These are phyloP conservation scores for Rattus rattus DNA, from an alignment of 2,113 vertebrate genomes.

Conservation along the genomic window DNA sequence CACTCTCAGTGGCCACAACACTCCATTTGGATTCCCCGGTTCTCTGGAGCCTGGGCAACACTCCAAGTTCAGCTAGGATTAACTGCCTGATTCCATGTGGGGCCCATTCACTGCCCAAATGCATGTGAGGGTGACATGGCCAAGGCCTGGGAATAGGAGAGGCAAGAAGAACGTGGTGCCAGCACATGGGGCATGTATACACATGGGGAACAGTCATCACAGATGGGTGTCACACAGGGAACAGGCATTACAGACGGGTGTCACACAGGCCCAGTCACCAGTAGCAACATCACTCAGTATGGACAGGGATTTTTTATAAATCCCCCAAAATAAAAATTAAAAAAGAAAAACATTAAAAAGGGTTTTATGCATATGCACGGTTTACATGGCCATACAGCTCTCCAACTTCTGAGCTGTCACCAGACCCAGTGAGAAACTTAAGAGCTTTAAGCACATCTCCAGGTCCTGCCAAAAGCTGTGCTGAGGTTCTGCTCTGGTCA, in stretches of 20 bases:
- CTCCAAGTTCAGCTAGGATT: background rate
- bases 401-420: background rate
- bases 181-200: background rate
- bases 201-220: background rate
- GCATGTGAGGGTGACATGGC: background rate
- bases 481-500: background rate
- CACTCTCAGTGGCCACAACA: background rate
- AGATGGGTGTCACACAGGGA: background rate
- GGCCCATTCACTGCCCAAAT: background rate
- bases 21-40: background rate
- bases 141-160: background rate
- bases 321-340: background rate
- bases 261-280: too few relatives aligned
- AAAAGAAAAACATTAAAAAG: background rate
- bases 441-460: background rate
- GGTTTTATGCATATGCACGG: too few relatives aligned
- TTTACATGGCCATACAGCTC: background rate
- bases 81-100: fast-evolving
- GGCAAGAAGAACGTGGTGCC: background rate
- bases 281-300: background rate
- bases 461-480: background rate
- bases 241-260: background rate
- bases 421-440: background rate
- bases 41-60: background rate
- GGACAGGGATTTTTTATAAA: background rate